Evolutionary conservation across 2,888 invertebrate species (phyloP).

Genomic region (Leptinotarsa juncta): DNA sequence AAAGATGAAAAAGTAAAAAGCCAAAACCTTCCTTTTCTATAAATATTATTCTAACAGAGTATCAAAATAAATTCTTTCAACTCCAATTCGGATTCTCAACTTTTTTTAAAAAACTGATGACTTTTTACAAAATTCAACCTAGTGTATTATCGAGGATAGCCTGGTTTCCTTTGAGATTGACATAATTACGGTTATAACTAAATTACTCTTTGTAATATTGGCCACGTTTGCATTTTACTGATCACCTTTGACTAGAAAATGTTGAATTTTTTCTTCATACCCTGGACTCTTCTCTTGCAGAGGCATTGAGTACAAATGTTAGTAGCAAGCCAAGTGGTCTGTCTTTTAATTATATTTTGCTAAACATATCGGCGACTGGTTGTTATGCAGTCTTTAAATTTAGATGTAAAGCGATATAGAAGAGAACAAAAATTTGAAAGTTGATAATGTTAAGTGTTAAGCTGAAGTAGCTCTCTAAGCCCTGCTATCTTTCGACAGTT

Average conservation of each 20-base stretch:
- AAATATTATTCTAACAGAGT: too few species aligned
- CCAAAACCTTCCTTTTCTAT: too few species aligned
- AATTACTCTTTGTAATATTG: background rate
- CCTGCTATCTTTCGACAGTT: slow-evolving; percentile 42
- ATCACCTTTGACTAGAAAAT: background rate
- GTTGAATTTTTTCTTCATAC: background rate
- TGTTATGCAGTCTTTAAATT: slow-evolving; percentile 52
- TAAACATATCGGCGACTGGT: slow-evolving; percentile 55
- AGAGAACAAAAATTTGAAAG: slow-evolving; percentile 37
- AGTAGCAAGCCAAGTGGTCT: slow-evolving; percentile 49
- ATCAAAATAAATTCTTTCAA: too few species aligned
- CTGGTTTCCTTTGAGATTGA: too few species aligned
- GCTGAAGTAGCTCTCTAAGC: slow-evolving; percentile 59
- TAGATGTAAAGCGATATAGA: slow-evolving; percentile 45
- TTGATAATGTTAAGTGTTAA: slow-evolving; percentile 42
- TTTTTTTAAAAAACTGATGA: too few species aligned
- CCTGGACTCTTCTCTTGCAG: background rate
- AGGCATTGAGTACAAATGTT: background rate
- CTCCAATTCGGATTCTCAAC: too few species aligned
- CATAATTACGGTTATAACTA: background rate
- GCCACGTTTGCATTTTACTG: background rate
- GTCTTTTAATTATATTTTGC: slow-evolving; percentile 47
- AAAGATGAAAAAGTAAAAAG: too few species aligned
- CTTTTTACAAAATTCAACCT: too few species aligned
- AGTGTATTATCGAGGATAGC: too few species aligned